Evolutionary conservation across 2,797 vertebrate genomes (phyloP), one percentile per base, ranked within the genome.

Genomic region (Gephyroberyx darwinii): DNA sequence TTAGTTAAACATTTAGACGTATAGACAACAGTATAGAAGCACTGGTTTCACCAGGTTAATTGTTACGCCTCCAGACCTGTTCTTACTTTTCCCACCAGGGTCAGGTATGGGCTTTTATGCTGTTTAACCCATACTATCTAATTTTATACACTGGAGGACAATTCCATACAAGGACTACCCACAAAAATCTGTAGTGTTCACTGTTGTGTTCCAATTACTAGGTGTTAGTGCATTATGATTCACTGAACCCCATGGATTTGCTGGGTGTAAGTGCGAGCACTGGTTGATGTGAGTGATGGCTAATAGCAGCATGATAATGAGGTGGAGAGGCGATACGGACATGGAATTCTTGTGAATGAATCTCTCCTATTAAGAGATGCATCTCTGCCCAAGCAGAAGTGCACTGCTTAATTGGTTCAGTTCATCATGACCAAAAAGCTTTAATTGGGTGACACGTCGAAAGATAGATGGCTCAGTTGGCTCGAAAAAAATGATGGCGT

Each of bases 361-460:
- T 80, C 39, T 76, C 66, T 41, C 30, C 84, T 79, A 90, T 91
- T 90, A 89, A 54, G 74, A 82, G 84, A 85, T 77, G 83, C 82
- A 74, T 89, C 77, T 86, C 81, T 88, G 75, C 57, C 82, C 70
- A 51, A 80, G 86, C 88, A 89, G 82, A 90, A 89, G 75, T 74
- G 77, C 77, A 35, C 33, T 8, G 69, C 80, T 84, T 91, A 90
- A 91, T 91, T 90, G 84, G 87, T 89, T 88, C 77, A 86, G 89
- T 89, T 92, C 78, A 88, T 91, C 88, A 86, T 43, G 61, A 75
- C 74, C 80, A 73, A 88, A 82, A 75, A 69, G 80, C 77, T 72
- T 79, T 92, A 91, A 91, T 90, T 90, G 84, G 86, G 60, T 83
- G 88, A 90, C 82, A 68, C 69, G 65, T 51, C 59, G 61, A 73